These are phyloP conservation scores for Phalera bucephala DNA, from an alignment of 2,888 invertebrate genomes.

Conservation along the genomic window DNA sequence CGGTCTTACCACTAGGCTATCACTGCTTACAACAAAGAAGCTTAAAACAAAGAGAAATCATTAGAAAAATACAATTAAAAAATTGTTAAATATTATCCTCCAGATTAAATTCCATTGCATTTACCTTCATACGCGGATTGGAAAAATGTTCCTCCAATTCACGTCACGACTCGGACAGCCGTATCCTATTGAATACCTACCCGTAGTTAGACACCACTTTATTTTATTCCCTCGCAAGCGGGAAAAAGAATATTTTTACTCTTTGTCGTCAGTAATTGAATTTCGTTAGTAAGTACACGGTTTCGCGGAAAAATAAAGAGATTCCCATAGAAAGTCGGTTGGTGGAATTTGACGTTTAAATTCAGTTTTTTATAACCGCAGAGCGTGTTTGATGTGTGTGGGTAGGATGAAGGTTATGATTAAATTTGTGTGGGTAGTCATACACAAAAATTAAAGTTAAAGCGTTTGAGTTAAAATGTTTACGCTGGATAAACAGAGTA, in stretches of 20 bases:
- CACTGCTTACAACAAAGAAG: too few species aligned
- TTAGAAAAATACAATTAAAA: too few species aligned
- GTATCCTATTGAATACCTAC: conserved; percentile 43
- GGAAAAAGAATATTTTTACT: conserved; percentile 54
- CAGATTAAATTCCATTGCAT: conserved; percentile 28
- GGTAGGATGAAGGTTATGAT: background rate
- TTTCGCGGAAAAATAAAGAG: conserved; percentile 34
- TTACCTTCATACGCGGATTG: conserved; percentile 38
- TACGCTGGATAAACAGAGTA: too few species aligned
- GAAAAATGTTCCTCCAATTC: conserved; percentile 43
- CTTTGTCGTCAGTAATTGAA: conserved; percentile 62
- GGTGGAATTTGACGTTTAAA: conserved; percentile 22
- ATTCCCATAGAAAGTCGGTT: conserved; percentile 22
- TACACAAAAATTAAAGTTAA: background rate
- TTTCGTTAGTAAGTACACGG: conserved; percentile 49
- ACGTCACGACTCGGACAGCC: conserved; percentile 42
- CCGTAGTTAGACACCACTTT: conserved; percentile 53
- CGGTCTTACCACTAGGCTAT: too few species aligned
- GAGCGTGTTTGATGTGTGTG: conserved; percentile 7
- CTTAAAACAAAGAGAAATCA: too few species aligned
- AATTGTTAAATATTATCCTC: too few species aligned
- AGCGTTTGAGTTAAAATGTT: background rate
- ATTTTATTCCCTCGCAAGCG: conserved; percentile 45
- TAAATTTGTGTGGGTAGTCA: background rate
- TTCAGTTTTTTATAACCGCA: conserved; percentile 8